These are phyloP conservation scores for Papilio dardanus DNA, from an alignment of 1,140 invertebrate genomes.

Conservation along the genomic window DNA sequence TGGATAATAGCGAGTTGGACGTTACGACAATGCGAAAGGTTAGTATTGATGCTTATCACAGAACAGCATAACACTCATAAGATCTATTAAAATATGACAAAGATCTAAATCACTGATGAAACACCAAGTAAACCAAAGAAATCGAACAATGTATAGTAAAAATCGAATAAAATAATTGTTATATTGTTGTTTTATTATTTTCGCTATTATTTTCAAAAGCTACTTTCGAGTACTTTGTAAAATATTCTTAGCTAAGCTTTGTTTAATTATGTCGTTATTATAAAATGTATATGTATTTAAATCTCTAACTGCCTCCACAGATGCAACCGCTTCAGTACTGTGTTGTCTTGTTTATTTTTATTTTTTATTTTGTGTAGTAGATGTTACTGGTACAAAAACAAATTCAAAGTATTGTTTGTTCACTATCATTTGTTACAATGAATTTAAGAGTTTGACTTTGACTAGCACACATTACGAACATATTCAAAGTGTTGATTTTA, in stretches of 20 bases:
- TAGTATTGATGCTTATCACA: constrained; percentile 70
- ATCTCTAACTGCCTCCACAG: constrained; percentile 67
- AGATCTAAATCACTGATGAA: neutral
- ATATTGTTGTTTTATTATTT: constrained; percentile 21
- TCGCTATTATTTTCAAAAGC: constrained; percentile 28
- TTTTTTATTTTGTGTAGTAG: constrained; percentile 25
- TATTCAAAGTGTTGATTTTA: neutral
- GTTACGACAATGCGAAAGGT: constrained; percentile 99
- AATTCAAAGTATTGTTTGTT: constrained; percentile 9
- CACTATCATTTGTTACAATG: constrained; percentile 52
- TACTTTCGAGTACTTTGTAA: constrained; percentile 26
- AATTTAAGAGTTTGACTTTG: constrained; percentile 81
- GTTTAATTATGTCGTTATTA: neutral
- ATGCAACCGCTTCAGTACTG: constrained; percentile 79
- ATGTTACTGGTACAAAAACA: constrained; percentile 30
- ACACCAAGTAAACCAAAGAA: neutral
- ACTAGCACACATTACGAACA: constrained; percentile 50
- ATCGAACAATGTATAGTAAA: neutral
- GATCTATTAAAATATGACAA: constrained; percentile 28
- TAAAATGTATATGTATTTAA: constrained; percentile 17
- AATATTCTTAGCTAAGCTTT: constrained; percentile 34
- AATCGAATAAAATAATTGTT: constrained; percentile 14
- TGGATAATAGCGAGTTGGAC: constrained; percentile 99
- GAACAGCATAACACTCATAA: constrained; percentile 37
- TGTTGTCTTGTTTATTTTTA: constrained; percentile 61